These are phyloP conservation scores for Anagyrus pseudococci DNA, from an alignment of 2,888 invertebrate species.

Conservation along the genomic window DNA sequence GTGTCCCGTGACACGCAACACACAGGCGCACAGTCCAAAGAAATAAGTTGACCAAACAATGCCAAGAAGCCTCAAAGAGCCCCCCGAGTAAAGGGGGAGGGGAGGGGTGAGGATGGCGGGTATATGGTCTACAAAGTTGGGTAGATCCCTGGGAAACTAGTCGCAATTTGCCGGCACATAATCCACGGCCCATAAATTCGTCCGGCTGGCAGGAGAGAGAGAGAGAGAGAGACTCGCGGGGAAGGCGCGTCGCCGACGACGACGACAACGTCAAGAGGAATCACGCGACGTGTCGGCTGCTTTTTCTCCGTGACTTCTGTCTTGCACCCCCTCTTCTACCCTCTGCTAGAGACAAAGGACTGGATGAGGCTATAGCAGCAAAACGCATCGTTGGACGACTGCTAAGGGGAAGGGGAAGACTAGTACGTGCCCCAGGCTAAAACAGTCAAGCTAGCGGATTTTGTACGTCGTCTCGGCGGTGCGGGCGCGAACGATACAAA, in stretches of 20 bases:
- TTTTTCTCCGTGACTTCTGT: not conserved
- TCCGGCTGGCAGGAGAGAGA: not conserved
- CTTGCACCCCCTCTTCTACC: not conserved
- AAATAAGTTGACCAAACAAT: constrained; percentile 27
- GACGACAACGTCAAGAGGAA: constrained; percentile 35
- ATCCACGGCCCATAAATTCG: constrained; percentile 35
- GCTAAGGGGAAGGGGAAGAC: constrained; percentile 26
- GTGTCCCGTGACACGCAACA: not conserved
- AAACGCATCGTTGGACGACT: constrained; percentile 15
- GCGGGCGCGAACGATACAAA: constrained; percentile 56
- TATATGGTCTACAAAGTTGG: no score
- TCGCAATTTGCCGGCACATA: constrained; percentile 36
- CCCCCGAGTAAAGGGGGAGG: no score
- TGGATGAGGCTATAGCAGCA: constrained; percentile 5
- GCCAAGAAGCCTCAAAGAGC: constrained; percentile 20
- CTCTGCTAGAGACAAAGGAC: constrained; percentile 28
- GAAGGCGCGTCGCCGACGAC: constrained; percentile 25
- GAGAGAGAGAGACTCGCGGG: no score
- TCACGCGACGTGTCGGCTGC: constrained; percentile 32
- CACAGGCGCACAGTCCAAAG: not conserved
- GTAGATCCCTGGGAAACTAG: constrained; percentile 30
- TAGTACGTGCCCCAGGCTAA: no score
- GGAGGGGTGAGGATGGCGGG: no score
- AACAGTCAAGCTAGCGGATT: no score
- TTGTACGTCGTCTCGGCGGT: constrained; percentile 18